Percentiles rank a stretch among this genome's conserved stretches.
These are phyloP conservation scores for Tauraco hartlaubi DNA, from an alignment of 2,797 vertebrate species.

Conservation along the genomic window DNA sequence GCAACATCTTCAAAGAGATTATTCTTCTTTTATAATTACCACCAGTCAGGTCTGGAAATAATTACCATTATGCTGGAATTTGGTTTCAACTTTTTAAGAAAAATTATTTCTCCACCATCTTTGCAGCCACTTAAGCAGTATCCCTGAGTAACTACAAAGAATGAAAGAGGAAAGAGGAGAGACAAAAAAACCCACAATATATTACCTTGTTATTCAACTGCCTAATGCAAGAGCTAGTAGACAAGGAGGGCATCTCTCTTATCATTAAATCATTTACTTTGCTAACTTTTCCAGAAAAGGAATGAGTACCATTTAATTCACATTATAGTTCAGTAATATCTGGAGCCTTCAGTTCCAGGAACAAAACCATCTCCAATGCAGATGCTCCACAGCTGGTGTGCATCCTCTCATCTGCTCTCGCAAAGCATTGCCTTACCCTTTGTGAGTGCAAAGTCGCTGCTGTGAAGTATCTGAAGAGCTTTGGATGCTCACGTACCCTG, in stretches of 20 bases:
- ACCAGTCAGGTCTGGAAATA: constrained; percentile 25
- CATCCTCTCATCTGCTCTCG: neutral
- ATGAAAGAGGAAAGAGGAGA: neutral
- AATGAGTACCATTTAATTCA: neutral
- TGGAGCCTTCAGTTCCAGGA: neutral
- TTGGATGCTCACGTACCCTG: neutral
- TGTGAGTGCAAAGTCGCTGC: neutral
- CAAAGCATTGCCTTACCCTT: neutral
- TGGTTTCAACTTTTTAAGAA: constrained; percentile 51
- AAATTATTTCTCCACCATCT: constrained; percentile 17
- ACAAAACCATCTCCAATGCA: neutral
- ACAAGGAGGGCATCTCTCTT: neutral
- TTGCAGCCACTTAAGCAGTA: neutral
- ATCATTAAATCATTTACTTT: neutral
- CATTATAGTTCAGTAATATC: neutral
- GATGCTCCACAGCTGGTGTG: neutral
- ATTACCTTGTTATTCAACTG: neutral
- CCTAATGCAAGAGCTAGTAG: neutral
- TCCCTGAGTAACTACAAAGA: constrained; percentile 14
- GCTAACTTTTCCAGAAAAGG: neutral
- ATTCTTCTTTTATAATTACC: constrained; percentile 32
- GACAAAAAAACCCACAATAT: neutral
- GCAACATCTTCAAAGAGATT: constrained; percentile 32
- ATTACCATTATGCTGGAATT: constrained; percentile 7
- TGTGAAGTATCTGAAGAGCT: neutral